These are phyloP conservation scores for Drosophila funebris DNA, from an alignment of 1,140 invertebrate species.

Conservation along the genomic window DNA sequence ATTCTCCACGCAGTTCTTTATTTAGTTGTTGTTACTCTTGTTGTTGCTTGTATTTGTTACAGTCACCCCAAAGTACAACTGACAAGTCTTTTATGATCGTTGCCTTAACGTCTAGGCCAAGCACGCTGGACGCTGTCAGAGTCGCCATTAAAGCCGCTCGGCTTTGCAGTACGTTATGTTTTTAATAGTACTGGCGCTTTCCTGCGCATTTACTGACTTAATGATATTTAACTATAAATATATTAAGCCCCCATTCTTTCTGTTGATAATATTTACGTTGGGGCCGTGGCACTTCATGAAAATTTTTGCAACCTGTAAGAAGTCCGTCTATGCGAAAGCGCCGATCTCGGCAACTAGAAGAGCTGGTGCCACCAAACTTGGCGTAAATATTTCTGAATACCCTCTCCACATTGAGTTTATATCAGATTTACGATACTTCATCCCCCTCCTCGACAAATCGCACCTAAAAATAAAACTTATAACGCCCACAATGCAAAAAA, in stretches of 20 bases:
- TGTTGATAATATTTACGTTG: constrained; percentile 25
- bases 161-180: constrained; percentile 55
- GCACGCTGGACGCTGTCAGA: constrained; percentile 54
- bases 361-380: too few relatives aligned
- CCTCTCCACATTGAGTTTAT: too few relatives aligned
- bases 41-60: constrained; percentile 33
- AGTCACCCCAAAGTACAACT: constrained; percentile 46
- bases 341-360: too few relatives aligned
- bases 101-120: constrained; percentile 60
- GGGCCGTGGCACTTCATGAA: too few relatives aligned
- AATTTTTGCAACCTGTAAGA: too few relatives aligned
- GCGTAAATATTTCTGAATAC: too few relatives aligned
- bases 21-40: constrained; percentile 31
- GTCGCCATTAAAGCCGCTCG: constrained; percentile 63
- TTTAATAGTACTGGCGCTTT: constrained; percentile 36
- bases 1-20: constrained; percentile 21
- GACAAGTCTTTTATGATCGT: constrained; percentile 75
- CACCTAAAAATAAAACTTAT: too few relatives aligned
- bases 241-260: constrained; percentile 36
- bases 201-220: constrained; percentile 49
- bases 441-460: too few relatives aligned
- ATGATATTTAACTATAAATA: constrained; percentile 55
- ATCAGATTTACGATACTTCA: too few relatives aligned
- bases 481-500: too few relatives aligned
- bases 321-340: too few relatives aligned